Evolutionary conservation across 2,888 invertebrate genomes (phyloP).

Genomic region (Asteroscopus sphinx): DNA sequence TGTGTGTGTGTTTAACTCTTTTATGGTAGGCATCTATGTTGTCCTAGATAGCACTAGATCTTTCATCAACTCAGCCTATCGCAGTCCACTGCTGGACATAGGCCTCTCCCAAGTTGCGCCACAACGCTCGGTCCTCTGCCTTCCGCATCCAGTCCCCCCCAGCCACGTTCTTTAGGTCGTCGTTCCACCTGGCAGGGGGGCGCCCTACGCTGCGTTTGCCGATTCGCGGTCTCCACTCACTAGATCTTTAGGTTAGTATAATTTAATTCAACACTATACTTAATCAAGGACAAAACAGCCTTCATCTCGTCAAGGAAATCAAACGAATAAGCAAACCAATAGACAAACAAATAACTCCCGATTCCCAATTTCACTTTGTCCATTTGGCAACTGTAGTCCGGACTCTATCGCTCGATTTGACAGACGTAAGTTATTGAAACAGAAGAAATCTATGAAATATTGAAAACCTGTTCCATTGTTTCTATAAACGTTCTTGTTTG

Average conservation of each 20-base stretch:
- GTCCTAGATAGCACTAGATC: too few species aligned
- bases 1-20: too few species aligned
- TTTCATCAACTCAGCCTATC: too few species aligned
- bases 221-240: too few species aligned
- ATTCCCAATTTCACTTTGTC: conserved; percentile 15
- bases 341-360: conserved; percentile 9
- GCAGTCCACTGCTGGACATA: too few species aligned
- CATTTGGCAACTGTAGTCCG: conserved; percentile 23
- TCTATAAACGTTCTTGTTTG: conserved; percentile 54
- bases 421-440: conserved; percentile 75
- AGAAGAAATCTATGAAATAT: conserved; percentile 74
- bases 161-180: too few species aligned
- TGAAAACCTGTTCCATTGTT: conserved; percentile 64
- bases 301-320: neutral
- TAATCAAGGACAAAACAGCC: neutral
- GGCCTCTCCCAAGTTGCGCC: too few species aligned
- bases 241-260: neutral
- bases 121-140: too few species aligned
- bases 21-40: too few species aligned
- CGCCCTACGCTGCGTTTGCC: too few species aligned
- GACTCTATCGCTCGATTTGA: conserved; percentile 70
- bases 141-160: too few species aligned
- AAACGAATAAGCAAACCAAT: conserved; percentile 12
- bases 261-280: neutral
- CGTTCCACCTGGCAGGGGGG: too few species aligned